Conservation (phyloP, 2,113 vertebrate genomes). For the Ifrita kowaldi region DNA sequence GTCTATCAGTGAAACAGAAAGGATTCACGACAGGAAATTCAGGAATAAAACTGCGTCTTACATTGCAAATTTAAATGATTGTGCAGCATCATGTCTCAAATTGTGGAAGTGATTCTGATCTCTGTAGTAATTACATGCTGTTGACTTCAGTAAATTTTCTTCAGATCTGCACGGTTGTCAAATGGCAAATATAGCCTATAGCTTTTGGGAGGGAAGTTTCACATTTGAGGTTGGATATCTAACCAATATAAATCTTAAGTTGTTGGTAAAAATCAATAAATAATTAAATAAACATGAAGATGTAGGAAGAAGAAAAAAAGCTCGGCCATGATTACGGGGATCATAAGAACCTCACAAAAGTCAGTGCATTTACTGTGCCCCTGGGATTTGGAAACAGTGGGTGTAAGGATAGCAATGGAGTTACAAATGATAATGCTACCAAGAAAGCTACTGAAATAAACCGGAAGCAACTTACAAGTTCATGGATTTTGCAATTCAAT, state of each 20-base stretch:
- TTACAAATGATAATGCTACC: neutral
- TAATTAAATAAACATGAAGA: neutral
- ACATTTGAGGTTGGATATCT: neutral
- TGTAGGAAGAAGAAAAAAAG: neutral
- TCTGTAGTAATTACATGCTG: neutral
- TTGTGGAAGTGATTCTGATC: neutral
- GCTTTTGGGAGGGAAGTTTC: neutral
- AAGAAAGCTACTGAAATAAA: neutral
- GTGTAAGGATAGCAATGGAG: neutral
- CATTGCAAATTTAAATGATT: neutral
- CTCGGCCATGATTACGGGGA: neutral
- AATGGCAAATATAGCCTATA: neutral
- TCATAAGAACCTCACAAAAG: neutral
- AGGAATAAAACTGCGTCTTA: neutral
- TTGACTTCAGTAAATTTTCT: neutral
- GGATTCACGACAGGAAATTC: neutral
- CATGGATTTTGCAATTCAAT: slow-evolving; percentile 7
- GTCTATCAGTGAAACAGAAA: neutral
- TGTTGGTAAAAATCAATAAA: neutral
- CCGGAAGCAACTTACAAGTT: neutral
- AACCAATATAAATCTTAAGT: neutral
- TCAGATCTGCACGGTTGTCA: neutral
- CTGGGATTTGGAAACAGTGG: neutral
- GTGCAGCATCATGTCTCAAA: neutral
- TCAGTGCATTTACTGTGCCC: neutral